Evolutionary conservation across 1,140 invertebrate species (phyloP), one percentile per base, ranked within the genome.

Genomic region (Tenebrio molitor): DNA sequence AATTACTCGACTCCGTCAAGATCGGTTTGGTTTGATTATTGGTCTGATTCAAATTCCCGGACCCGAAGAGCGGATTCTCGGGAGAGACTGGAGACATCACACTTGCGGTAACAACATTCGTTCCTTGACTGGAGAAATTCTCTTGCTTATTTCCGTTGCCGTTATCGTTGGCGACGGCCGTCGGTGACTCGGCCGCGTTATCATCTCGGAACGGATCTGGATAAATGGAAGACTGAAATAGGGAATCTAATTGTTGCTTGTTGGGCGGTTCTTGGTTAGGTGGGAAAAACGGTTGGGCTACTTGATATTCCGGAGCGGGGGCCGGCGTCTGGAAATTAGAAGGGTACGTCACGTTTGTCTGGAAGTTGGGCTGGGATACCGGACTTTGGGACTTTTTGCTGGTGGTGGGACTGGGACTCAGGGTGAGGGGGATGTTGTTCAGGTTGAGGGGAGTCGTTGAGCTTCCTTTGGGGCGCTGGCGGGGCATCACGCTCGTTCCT

Each of bases 401-500:
- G 16, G 78, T 69, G 75, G 85, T 71, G 74, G 86, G 86, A 79
- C 85, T 87, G 12, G 85, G 84, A 44, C 84, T 84, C 34, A 87
- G 73, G 0, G 83, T 85, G 6, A 87, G 74, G n/a, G 85, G 84
- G 58, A 87, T 77, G 16, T 82, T 80, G 33, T 76, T 80, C 8
- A 83, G 75, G 72, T 83, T 84, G 16, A 84, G 78, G 1, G 84
- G 83, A 36, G 83, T 82, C 33, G 81, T 81, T 2, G 84, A 74
- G 41, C 80, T 85, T 68, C 88, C 91, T 80, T 96, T 95, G 7
- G 94, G 95, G 73, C 95, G 85, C 80, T 95, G 93, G 42, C 94
- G 84, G 2, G 95, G 95, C 10, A 92, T 92, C 2, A 96, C 94
- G 53, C 92, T 94, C 2, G 95, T 96, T 50, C 77, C 89, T 78